These are phyloP conservation scores for Anguilla anguilla DNA, from an alignment of 2,797 vertebrate genomes.

Conservation along the genomic window DNA sequence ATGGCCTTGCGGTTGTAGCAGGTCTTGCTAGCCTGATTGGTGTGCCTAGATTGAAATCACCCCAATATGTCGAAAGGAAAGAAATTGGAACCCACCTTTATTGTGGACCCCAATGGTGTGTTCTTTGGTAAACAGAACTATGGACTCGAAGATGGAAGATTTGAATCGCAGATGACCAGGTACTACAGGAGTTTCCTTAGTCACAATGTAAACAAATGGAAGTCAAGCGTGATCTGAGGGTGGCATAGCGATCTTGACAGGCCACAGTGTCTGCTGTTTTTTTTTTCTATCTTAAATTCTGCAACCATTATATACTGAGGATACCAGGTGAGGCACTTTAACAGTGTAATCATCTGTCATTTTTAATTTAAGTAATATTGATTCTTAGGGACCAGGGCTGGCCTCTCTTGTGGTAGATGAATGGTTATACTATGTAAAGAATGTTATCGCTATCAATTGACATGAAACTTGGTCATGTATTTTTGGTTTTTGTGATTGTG, in stretches of 20 bases:
- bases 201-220: neutral
- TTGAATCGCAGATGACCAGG: neutral
- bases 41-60: neutral
- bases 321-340: neutral
- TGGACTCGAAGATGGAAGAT: neutral
- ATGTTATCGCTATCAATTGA: neutral
- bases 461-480: neutral
- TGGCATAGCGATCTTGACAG: neutral
- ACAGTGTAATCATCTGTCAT: neutral
- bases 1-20: neutral
- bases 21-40: neutral
- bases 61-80: neutral
- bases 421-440: neutral
- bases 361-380: neutral
- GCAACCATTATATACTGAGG: neutral
- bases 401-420: neutral
- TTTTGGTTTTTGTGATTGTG: neutral
- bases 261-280: neutral
- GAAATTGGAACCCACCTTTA: neutral
- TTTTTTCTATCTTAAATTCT: neutral
- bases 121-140: neutral
- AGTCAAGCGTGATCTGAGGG: neutral
- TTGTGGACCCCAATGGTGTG: neutral
- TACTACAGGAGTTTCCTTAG: neutral
- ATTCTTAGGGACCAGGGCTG: neutral